Conservation (phyloP, 2,113 vertebrate species). For the Merops nubicus region DNA sequence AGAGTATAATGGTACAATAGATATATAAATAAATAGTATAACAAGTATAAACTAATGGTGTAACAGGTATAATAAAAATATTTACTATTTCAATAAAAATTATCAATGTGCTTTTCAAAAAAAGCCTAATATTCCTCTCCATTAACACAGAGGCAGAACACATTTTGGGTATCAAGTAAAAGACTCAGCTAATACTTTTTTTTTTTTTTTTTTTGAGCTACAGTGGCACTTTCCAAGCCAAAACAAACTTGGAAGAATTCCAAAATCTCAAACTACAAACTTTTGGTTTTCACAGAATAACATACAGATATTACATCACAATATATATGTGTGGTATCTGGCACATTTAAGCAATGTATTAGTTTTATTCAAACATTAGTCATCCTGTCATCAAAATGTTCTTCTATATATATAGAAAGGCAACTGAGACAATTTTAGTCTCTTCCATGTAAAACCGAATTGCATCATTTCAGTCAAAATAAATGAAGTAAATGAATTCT, state of each 20-base stretch:
- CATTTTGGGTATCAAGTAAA: neutral
- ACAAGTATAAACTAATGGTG: neutral
- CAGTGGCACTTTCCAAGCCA: neutral
- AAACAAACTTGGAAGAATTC: neutral
- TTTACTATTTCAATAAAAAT: neutral
- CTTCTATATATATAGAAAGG: neutral
- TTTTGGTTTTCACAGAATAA: neutral
- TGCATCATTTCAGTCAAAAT: neutral
- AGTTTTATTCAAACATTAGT: neutral
- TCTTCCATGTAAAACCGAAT: neutral
- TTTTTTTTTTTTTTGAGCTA: too few species aligned
- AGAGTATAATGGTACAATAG: neutral
- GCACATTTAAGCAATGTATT: neutral
- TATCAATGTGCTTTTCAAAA: neutral
- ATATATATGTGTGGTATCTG: neutral
- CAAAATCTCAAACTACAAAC: neutral
- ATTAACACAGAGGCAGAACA: neutral
- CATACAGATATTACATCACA: neutral
- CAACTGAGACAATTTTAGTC: neutral
- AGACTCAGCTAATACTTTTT: neutral
- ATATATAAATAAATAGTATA: neutral
- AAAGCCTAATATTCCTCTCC: neutral
- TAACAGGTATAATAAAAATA: neutral
- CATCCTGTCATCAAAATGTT: neutral
- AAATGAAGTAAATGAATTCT: neutral